phyloP scores from a whole-genome alignment of 1,140 invertebrate species.

The Thereuonema tuberculata region DNA sequence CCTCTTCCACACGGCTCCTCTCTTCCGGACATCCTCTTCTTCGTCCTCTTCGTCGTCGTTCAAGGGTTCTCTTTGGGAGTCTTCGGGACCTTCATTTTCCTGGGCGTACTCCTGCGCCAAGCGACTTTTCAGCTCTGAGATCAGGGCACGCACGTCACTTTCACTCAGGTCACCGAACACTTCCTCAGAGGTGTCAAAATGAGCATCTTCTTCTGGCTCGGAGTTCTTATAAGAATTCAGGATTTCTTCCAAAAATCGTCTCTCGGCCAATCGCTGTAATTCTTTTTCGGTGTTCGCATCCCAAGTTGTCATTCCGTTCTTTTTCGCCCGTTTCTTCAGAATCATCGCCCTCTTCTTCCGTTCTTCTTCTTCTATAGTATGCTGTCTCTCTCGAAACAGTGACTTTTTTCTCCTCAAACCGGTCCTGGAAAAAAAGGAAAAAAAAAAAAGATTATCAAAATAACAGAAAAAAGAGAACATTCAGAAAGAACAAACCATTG shows the following conservation, averaged over 20 bases:
- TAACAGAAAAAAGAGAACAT: too few species aligned
- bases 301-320: background rate
- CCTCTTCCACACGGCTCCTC: background rate
- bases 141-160: background rate
- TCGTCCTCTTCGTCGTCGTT: background rate
- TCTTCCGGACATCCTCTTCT: background rate
- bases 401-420: slow-evolving; percentile 22
- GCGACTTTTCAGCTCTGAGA: too few species aligned
- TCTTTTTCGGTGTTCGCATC: slow-evolving; percentile 1
- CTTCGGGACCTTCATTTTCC: background rate
- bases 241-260: background rate
- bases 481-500: too few species aligned
- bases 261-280: slow-evolving; percentile 5
- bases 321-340: slow-evolving; percentile 12
- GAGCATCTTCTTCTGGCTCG: background rate
- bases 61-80: background rate
- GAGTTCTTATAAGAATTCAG: background rate
- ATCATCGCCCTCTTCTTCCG: slow-evolving; percentile 12
- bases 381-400: background rate
- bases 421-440: too few species aligned
- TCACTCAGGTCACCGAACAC: background rate
- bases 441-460: too few species aligned
- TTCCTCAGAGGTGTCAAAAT: background rate
- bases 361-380: slow-evolving; percentile 1
- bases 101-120: background rate